These are phyloP conservation scores for Ennomos erosarius DNA, from an alignment of 2,888 invertebrate species.

Conservation along the genomic window DNA sequence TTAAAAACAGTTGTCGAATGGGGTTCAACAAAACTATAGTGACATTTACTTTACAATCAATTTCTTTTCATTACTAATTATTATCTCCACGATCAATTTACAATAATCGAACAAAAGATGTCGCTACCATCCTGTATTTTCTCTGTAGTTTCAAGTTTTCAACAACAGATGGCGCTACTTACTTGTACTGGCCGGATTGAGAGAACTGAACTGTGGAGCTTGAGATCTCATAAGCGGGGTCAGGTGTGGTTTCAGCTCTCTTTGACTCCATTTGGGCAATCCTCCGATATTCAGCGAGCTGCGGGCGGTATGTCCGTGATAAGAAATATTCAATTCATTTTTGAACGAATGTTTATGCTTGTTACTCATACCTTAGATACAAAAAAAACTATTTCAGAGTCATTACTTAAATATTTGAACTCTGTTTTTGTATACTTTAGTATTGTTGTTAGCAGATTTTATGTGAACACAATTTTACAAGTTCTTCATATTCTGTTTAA, in stretches of 20 bases:
- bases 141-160: slow-evolving; percentile 28
- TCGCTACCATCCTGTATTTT: slow-evolving; percentile 37
- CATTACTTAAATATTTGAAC: no score
- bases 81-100: slow-evolving; percentile 9
- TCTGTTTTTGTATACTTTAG: no score
- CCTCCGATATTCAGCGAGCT: slow-evolving; percentile 26
- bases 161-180: slow-evolving; percentile 45
- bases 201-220: slow-evolving; percentile 32
- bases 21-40: slow-evolving; percentile 38
- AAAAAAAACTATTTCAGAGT: no score
- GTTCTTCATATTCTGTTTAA: no score
- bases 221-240: slow-evolving; percentile 32
- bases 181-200: slow-evolving; percentile 29
- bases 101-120: slow-evolving; percentile 35
- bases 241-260: slow-evolving; percentile 20
- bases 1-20: slow-evolving; percentile 29
- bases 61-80: no score
- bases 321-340: neutral
- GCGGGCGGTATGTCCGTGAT: slow-evolving; percentile 28
- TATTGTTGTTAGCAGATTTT: no score
- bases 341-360: slow-evolving; percentile 13
- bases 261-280: slow-evolving; percentile 26
- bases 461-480: no score
- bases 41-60: slow-evolving; percentile 29
- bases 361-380: neutral